Base-by-base conservation (phyloP, 2,797 vertebrate species). In the Ambastaia sidthimunki region DNA sequence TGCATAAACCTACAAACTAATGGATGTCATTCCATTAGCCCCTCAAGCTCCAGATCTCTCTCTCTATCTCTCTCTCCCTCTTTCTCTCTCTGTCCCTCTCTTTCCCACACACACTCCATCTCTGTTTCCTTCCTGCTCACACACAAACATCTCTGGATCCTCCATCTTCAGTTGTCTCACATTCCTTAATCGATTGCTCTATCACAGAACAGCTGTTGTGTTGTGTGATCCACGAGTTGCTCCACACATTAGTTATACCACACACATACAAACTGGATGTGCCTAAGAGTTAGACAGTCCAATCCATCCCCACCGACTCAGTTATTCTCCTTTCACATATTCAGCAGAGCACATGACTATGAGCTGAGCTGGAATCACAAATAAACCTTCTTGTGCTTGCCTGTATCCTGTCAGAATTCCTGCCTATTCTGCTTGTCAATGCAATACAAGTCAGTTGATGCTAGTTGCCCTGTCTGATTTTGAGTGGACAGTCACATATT, bases 121-220 rank as follows among this genome's bases (percentile, higher is more conserved):
- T 57, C 66, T 41, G 65, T 54, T 72, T 79, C 77, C 23, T 47
- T 72, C 31, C 68, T 79, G 25, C 78, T 71, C 37, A 66, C 72
- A 73, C 65, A 74, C 50, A 74, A 48, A 78, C 70, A 77, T 83
- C 59, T 80, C n/a, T 54, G 48, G 3, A 80, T 79, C 57, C 54
- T 81, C 78, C 75, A 76, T 82, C 74, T 72, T 62, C 50, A 70
- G 57, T 80, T 57, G 81, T 73, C 81, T 81, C 62, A 55, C 68
- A 57, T 78, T 76, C 71, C 83, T 79, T 62, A 70, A 81, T 79
- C 84, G 84, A 85, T 84, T 76, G 81, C 77, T 76, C 80, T 81
- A 85, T 84, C 82, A 82, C 25, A 41, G 62, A 76, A 76, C 78
- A 88, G 85, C 72, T 88, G 83, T 76, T 81, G 48, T 76, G 71